These are phyloP conservation scores for Standfussiana lucernea DNA, from an alignment of 2,888 invertebrate species.

Conservation along the genomic window DNA sequence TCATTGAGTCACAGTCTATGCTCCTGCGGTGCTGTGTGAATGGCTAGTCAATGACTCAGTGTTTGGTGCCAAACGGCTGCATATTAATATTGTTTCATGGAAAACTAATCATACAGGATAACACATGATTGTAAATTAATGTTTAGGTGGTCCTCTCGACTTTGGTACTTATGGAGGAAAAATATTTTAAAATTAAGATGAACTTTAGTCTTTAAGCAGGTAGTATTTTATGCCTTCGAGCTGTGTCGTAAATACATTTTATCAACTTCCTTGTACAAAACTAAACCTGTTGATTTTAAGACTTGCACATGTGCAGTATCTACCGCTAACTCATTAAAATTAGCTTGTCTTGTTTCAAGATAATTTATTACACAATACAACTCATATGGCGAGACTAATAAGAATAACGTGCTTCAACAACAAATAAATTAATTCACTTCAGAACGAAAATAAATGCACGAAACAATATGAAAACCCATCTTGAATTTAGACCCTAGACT, in stretches of 20 bases:
- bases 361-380: slow-evolving; percentile 24
- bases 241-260: background rate
- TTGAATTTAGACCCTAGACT: background rate
- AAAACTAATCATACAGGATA: slow-evolving; percentile 71
- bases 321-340: slow-evolving; percentile 17
- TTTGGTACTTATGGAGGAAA: slow-evolving; percentile 35
- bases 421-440: slow-evolving; percentile 6
- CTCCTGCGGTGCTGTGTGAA: slow-evolving; percentile 51
- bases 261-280: slow-evolving; percentile 1
- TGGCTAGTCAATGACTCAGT: slow-evolving; percentile 70
- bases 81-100: slow-evolving; percentile 70
- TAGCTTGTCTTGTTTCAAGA: slow-evolving; percentile 5
- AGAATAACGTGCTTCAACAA: slow-evolving; percentile 5
- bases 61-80: slow-evolving; percentile 53
- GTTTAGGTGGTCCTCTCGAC: slow-evolving; percentile 13
- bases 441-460: background rate
- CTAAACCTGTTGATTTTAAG: slow-evolving; percentile 16
- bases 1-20: slow-evolving; percentile 57
- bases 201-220: background rate
- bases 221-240: background rate
- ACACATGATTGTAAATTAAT: slow-evolving; percentile 52
- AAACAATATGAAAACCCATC: background rate
- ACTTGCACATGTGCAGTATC: slow-evolving; percentile 1
- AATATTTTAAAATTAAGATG: background rate
- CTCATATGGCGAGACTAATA: slow-evolving; percentile 16